phyloP scores from a whole-genome alignment of 2,888 invertebrate genomes.

The Plebejus anna region DNA sequence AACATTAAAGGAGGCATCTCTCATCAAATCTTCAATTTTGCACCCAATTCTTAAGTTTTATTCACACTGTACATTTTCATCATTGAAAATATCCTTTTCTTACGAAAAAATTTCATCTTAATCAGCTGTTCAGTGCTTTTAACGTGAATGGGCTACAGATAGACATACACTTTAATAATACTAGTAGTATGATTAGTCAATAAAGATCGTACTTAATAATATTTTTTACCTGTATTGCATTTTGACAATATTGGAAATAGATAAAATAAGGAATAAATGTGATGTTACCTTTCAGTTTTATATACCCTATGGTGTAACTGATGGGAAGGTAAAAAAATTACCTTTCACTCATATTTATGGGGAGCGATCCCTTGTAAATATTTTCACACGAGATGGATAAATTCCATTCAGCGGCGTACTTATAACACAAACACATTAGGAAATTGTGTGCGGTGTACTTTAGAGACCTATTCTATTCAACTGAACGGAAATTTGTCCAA shows the following conservation, averaged over 20 bases:
- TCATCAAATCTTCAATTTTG: too few species aligned
- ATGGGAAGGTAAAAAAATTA: conserved; percentile 1
- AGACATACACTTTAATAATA: neutral
- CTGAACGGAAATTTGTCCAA: neutral
- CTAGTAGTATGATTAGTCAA: neutral
- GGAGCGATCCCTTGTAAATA: conserved; percentile 6
- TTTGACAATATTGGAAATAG: too few species aligned
- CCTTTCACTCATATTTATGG: conserved; percentile 10
- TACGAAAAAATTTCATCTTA: too few species aligned
- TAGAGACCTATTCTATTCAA: neutral
- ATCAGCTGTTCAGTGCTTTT: too few species aligned
- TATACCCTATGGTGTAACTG: neutral
- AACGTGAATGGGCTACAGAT: neutral
- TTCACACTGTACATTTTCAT: too few species aligned
- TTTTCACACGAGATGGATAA: conserved; percentile 8
- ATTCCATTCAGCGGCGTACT: neutral
- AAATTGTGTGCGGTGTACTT: neutral
- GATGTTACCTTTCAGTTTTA: neutral
- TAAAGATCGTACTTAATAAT: too few species aligned
- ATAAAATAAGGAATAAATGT: neutral
- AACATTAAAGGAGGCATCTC: too few species aligned
- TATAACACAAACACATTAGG: neutral
- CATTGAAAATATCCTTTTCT: too few species aligned
- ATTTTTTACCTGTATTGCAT: too few species aligned
- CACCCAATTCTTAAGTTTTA: too few species aligned